These are phyloP conservation scores for Rhynchotus rufescens DNA, from an alignment of 2,797 vertebrate species.

Conservation along the genomic window DNA sequence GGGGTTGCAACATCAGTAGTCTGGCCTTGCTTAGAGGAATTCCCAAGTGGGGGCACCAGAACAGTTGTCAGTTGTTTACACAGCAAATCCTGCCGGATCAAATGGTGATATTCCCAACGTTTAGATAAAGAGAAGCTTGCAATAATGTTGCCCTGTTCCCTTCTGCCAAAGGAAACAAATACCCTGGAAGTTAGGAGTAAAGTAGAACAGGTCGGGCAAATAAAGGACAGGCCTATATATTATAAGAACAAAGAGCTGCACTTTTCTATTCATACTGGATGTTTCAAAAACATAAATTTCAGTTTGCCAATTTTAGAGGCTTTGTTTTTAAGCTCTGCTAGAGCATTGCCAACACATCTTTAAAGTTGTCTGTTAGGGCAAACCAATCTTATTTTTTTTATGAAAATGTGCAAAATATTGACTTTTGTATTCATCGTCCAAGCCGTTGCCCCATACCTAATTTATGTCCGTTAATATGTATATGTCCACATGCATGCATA, in stretches of 20 bases:
- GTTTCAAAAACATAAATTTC: not conserved
- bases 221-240: not conserved
- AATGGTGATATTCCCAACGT: conserved; percentile 55
- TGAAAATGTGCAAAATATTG: rapidly evolving
- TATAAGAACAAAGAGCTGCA: not conserved
- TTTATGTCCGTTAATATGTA: rapidly evolving
- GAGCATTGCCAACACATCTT: rapidly evolving
- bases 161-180: conserved; percentile 44
- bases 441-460: not conserved
- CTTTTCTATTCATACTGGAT: not conserved
- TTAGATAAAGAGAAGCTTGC: conserved; percentile 2
- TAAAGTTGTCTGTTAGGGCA: not conserved
- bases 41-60: conserved; percentile 60
- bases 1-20: not conserved
- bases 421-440: not conserved
- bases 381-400: not conserved
- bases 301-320: not conserved
- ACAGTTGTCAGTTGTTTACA: conserved; percentile 77
- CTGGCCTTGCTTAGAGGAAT: not conserved
- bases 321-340: not conserved
- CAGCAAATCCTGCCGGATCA: conserved; percentile 64
- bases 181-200: not conserved
- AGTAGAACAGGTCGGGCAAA: not conserved
- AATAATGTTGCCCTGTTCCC: conserved; percentile 20
- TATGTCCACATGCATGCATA: rapidly evolving